Base-by-base conservation (phyloP, 2,888 invertebrate genomes). In the Eremobia ochroleuca region DNA sequence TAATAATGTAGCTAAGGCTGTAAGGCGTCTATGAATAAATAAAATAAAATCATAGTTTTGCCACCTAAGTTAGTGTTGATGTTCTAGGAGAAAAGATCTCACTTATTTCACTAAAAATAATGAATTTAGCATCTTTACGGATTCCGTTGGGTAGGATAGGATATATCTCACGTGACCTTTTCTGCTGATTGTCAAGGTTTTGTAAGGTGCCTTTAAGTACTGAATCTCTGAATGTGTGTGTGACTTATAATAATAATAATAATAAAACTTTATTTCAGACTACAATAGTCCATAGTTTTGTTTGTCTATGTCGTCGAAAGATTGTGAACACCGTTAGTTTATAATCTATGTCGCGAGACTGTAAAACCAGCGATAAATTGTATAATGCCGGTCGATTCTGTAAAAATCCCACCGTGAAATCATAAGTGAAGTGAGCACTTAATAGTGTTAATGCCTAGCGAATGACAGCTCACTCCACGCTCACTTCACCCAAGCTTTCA, bases 41-140 rank as follows among this genome's bases (percentile, higher is more conserved):
- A n/a, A 68, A 72, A 69, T 71, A 58, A 69, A 21, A 59, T 62
- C 21, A 37, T 31, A 66, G 49, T 15, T 43, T 58, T 37, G 31
- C 15, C 25, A 61, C 1, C 21, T 46, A 49, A 61, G 62, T 77
- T 31, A 67, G n/a, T 55, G 28, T 61, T 66, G 49, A 61, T 77
- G 66, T 61, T 58, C 43, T 18, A 62, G 25, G 43, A 55, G 40
- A 72, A 61, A 49, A 40, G 65, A 34, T 69, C 46, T 68, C 43
- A 46, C 31, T 72, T 43, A 55, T 66, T 73, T 46, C 28, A 61
- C 34, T 75, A 43, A 70, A 78, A 62, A 25, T 37, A 67, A 70
- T 62, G 15, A 78, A 73, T 82, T 70, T 73, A 37, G n/a, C 46
- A 73, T 73, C 43, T 69, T 73, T 52, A 62, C 46, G 6, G 52